Percentiles rank a stretch among this genome's conserved stretches.
phyloP scores from a whole-genome alignment of 1,140 invertebrate species.

The Caenorhabditis latens region DNA sequence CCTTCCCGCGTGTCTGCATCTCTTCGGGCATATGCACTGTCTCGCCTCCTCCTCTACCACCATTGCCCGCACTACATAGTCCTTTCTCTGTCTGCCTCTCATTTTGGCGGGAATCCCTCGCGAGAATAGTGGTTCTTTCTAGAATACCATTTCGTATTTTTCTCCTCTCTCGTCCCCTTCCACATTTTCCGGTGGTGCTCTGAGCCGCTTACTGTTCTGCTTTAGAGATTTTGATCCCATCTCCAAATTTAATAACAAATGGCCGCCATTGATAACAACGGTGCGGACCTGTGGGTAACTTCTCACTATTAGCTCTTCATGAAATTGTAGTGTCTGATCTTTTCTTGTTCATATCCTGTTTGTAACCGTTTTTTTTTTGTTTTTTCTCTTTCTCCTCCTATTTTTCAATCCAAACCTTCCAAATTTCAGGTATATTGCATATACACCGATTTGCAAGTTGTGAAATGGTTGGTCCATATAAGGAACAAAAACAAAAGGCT shows the following conservation, averaged over 20 bases:
- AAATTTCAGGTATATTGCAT: constrained; percentile 9
- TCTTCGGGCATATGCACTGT: background rate
- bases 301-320: constrained; percentile 14
- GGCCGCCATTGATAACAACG: too few species aligned
- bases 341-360: background rate
- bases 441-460: background rate
- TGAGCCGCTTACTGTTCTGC: too few species aligned
- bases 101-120: too few species aligned
- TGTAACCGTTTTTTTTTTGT: background rate
- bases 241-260: too few species aligned
- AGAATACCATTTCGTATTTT: background rate
- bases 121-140: too few species aligned
- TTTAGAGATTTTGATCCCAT: too few species aligned
- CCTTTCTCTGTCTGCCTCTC: too few species aligned
- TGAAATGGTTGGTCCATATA: constrained; percentile 75
- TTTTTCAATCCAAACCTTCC: background rate
- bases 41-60: background rate
- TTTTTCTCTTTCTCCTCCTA: background rate
- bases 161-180: background rate
- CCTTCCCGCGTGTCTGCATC: background rate
- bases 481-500: constrained; percentile 70
- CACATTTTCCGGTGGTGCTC: background rate
- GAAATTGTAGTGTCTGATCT: background rate
- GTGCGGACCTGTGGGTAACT: too few species aligned
- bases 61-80: too few species aligned